phyloP scores from a whole-genome alignment of 2,888 invertebrate species.

The Patella ulyssiponensis region DNA sequence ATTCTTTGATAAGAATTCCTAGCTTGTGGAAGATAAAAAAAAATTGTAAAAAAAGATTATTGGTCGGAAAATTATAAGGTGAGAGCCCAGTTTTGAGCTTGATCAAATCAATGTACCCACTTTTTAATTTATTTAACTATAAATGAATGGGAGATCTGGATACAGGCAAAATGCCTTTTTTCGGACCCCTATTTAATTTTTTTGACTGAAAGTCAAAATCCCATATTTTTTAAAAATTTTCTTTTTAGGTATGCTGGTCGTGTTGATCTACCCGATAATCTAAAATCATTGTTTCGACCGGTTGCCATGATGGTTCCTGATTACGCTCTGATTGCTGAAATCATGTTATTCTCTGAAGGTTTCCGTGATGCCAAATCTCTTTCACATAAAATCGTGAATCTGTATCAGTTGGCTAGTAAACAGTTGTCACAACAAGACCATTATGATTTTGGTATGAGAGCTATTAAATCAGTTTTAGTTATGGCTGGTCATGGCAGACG shows the following conservation, averaged over 20 bases:
- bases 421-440: slow-evolving; percentile 72
- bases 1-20: too few species aligned
- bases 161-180: too few species aligned
- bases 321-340: slow-evolving; percentile 71
- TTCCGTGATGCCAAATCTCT: slow-evolving; percentile 69
- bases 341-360: slow-evolving; percentile 72
- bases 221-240: background rate
- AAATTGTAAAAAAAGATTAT: too few species aligned
- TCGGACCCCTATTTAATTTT: background rate
- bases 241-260: slow-evolving; percentile 68
- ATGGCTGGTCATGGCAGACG: slow-evolving; percentile 71
- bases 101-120: too few species aligned
- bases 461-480: slow-evolving; percentile 71
- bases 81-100: too few species aligned
- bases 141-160: too few species aligned
- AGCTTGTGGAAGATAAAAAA: too few species aligned
- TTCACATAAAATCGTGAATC: slow-evolving; percentile 71
- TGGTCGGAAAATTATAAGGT: too few species aligned
- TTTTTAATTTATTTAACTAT: too few species aligned
- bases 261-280: slow-evolving; percentile 72
- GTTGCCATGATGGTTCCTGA: slow-evolving; percentile 73
- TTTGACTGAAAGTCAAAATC: background rate
- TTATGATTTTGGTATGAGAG: slow-evolving; percentile 73
- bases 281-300: slow-evolving; percentile 71
- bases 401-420: slow-evolving; percentile 70